Conservation (phyloP, 2,797 vertebrate species). For the Scolopax bukidnonensis region DNA sequence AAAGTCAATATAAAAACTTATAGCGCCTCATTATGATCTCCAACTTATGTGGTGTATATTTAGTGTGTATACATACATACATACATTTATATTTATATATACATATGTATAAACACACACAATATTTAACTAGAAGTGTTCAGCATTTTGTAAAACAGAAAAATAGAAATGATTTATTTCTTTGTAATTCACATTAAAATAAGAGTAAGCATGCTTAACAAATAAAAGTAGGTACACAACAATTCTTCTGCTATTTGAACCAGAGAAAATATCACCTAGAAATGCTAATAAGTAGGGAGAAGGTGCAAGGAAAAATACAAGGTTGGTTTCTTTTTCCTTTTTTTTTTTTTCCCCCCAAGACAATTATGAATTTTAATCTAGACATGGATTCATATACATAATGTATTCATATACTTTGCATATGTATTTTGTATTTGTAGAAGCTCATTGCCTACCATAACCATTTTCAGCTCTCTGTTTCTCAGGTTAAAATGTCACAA, state of each 20-base stretch:
- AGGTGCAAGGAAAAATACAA: neutral
- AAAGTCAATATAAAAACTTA: neutral
- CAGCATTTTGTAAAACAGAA: neutral
- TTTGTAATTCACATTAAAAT: neutral
- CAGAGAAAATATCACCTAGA: neutral
- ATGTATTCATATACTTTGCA: neutral
- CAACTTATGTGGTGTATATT: neutral
- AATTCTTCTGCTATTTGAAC: neutral
- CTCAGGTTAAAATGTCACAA: neutral
- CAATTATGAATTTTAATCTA: neutral
- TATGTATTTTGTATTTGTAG: neutral
- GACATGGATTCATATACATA: neutral
- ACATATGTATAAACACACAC: neutral
- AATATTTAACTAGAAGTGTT: neutral
- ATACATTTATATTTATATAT: neutral
- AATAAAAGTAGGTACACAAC: neutral
- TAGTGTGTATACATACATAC: neutral
- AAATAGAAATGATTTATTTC: neutral
- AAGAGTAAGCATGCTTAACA: neutral
- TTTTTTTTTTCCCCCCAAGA: rapidly evolving
- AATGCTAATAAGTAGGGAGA: neutral
- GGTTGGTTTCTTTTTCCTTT: rapidly evolving
- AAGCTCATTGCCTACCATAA: neutral
- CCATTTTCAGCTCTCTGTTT: neutral
- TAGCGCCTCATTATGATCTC: neutral